Percentiles rank a stretch among this genome's conserved stretches.
Conservation (phyloP, 2,113 vertebrate species). For the Myrmophylax atrothorax region DNA sequence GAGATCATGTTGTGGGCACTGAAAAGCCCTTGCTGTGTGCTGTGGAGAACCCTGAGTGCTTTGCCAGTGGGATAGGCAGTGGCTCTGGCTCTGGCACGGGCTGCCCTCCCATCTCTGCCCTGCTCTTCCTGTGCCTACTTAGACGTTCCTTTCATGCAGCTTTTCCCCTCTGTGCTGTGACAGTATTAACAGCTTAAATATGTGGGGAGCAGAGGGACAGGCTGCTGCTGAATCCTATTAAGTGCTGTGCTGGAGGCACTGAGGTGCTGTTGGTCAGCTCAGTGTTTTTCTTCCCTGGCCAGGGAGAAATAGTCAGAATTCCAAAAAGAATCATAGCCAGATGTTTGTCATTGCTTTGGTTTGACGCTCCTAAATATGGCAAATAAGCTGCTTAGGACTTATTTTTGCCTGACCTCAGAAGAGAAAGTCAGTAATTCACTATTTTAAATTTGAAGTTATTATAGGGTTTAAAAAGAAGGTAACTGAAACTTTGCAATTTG, state of each 20-base stretch:
- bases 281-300: constrained; percentile 47
- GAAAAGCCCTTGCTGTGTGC: neutral
- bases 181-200: constrained; percentile 57
- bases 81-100: neutral
- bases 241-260: neutral
- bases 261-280: constrained; percentile 40
- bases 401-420: constrained; percentile 70
- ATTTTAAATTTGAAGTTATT: constrained; percentile 38
- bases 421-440: constrained; percentile 69
- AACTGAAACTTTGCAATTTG: constrained; percentile 22
- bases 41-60: fast-evolving
- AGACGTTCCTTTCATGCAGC: neutral
- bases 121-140: neutral
- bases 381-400: constrained; percentile 56
- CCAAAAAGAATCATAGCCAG: constrained; percentile 73
- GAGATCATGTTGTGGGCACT: fast-evolving
- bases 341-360: constrained; percentile 68
- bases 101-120: neutral
- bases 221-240: constrained; percentile 52
- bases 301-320: constrained; percentile 73
- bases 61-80: fast-evolving
- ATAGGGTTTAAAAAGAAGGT: constrained; percentile 26
- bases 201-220: constrained; percentile 16
- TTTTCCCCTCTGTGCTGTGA: neutral
- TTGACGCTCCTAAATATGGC: constrained; percentile 74